phyloP scores from a whole-genome alignment of 1,140 invertebrate species.

The Stegodyphus dumicola region DNA sequence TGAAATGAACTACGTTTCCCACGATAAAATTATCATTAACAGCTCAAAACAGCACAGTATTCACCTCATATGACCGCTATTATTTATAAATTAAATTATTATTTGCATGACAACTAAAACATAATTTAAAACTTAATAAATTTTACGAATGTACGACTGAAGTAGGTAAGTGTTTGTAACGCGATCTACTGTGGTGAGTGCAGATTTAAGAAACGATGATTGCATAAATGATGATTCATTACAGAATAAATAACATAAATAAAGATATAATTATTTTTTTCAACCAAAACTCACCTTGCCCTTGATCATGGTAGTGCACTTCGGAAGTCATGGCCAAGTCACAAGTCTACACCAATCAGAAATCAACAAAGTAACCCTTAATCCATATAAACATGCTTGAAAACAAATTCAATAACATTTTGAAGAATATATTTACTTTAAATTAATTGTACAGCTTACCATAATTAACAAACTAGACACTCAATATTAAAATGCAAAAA shows the following conservation, averaged over 20 bases:
- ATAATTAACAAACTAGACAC: slow-evolving; percentile 36
- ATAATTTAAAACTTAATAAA: too few species aligned
- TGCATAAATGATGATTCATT: neutral
- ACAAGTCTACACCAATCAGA: slow-evolving; percentile 51
- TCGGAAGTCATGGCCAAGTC: slow-evolving; percentile 59
- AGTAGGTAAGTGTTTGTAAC: too few species aligned
- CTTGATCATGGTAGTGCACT: slow-evolving; percentile 55
- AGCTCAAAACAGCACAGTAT: too few species aligned
- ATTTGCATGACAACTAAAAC: too few species aligned
- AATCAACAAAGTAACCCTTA: slow-evolving; percentile 54
- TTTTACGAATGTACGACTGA: too few species aligned
- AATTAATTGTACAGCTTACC: slow-evolving; percentile 43
- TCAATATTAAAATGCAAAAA: slow-evolving; percentile 30
- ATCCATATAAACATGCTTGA: slow-evolving; percentile 34
- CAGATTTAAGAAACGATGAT: neutral
- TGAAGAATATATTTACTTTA: slow-evolving; percentile 22
- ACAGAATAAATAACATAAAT: neutral
- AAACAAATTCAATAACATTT: slow-evolving; percentile 38
- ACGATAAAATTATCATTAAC: too few species aligned
- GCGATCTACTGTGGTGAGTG: too few species aligned
- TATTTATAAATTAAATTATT: too few species aligned
- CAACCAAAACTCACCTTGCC: slow-evolving; percentile 53
- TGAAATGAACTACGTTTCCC: too few species aligned
- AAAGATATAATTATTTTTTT: slow-evolving; percentile 25
- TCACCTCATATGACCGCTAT: too few species aligned